These are phyloP conservation scores for Coryphaenoides rupestris DNA, from an alignment of 2,113 vertebrate species.

Conservation along the genomic window DNA sequence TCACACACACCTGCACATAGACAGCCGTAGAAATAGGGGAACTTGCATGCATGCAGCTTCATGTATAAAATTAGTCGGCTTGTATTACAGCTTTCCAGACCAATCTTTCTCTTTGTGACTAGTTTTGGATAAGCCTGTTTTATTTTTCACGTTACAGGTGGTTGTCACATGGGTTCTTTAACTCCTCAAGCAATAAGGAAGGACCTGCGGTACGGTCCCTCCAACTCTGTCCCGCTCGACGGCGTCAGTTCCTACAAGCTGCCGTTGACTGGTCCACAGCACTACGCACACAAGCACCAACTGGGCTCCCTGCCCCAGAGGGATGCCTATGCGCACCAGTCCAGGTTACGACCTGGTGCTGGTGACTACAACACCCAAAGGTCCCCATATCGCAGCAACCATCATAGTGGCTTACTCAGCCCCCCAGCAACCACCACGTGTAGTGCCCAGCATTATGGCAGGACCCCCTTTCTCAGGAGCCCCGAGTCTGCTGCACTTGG, in stretches of 20 bases:
- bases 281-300: constrained; percentile 74
- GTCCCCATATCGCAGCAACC: constrained; percentile 78
- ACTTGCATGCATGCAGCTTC: background rate
- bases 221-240: constrained; percentile 80
- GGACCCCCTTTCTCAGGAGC: constrained; percentile 84
- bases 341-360: constrained; percentile 77
- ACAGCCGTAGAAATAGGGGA: background rate
- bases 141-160: constrained; percentile 59
- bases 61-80: background rate
- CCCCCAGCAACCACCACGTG: constrained; percentile 74
- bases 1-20: too few relatives aligned
- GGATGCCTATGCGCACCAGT: constrained; percentile 79
- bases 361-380: constrained; percentile 78
- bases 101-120: background rate
- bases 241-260: constrained; percentile 86
- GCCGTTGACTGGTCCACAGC: constrained; percentile 78
- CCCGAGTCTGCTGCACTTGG: constrained; percentile 72
- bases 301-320: constrained; percentile 73
- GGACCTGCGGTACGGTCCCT: constrained; percentile 83
- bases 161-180: constrained; percentile 74
- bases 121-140: background rate
- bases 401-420: constrained; percentile 78
- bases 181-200: constrained; percentile 83
- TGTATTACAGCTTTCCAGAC: background rate
- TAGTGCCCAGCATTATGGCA: constrained; percentile 81